Conservation (phyloP, 2,113 vertebrate species). For the Melanerpes aurifrons region DNA sequence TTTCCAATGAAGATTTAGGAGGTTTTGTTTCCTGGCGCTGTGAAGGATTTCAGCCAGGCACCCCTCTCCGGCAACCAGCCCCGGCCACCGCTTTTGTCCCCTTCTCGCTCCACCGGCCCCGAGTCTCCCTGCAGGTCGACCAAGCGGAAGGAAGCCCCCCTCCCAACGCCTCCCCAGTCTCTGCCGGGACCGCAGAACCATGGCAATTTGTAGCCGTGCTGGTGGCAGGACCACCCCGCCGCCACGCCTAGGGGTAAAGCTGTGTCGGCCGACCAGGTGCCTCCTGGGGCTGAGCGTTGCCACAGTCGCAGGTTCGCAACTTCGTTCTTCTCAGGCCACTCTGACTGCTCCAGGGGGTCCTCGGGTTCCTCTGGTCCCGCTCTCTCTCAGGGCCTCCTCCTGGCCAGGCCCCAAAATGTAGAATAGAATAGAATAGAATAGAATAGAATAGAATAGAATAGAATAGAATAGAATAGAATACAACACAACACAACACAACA, state of each 20-base stretch:
- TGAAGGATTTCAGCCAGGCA: conserved; percentile 53
- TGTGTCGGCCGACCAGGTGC: fast-evolving
- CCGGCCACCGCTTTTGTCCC: conserved; percentile 35
- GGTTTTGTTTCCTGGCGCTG: conserved; percentile 41
- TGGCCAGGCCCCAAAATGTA: fast-evolving
- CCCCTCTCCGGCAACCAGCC: not conserved
- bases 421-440: too few species aligned
- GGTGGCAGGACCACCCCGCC: conserved; percentile 44
- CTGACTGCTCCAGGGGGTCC: not conserved
- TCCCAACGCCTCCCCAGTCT: not conserved
- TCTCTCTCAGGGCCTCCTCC: not conserved
- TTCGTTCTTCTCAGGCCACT: fast-evolving
- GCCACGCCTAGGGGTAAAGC: not conserved
- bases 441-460: too few species aligned
- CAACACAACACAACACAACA: too few species aligned
- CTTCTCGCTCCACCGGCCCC: not conserved
- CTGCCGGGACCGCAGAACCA: not conserved
- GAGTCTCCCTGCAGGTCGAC: not conserved
- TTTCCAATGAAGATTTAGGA: conserved; percentile 89
- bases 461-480: too few species aligned
- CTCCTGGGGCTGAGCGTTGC: fast-evolving
- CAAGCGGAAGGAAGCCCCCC: not conserved
- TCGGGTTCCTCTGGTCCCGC: not conserved
- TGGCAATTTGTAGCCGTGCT: conserved; percentile 59
- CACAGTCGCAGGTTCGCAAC: fast-evolving